Conservation (phyloP, 1,140 invertebrate genomes). For the Drosophila carrolli region DNA sequence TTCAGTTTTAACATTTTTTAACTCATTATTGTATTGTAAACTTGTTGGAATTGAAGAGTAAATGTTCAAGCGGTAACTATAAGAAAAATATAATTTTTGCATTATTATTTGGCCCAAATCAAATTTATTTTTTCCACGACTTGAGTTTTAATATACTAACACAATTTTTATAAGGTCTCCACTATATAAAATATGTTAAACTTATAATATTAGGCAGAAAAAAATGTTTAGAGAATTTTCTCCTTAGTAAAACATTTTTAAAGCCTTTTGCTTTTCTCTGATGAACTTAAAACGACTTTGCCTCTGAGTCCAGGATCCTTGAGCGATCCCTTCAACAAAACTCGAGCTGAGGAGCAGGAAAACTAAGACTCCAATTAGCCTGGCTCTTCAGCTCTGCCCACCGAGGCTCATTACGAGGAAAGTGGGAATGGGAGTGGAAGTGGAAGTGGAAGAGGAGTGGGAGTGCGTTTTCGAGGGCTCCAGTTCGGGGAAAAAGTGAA, state of each 20-base stretch:
- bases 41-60: too few species aligned
- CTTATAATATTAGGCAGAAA: too few species aligned
- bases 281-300: background rate
- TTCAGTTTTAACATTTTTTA: too few species aligned
- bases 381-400: slow-evolving; percentile 35
- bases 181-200: too few species aligned
- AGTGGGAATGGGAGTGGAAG: background rate
- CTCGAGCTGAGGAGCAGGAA: background rate
- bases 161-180: too few species aligned
- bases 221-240: background rate
- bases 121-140: too few species aligned
- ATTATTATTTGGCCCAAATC: too few species aligned
- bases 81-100: too few species aligned
- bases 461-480: background rate
- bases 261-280: background rate
- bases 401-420: slow-evolving; percentile 17
- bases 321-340: slow-evolving; percentile 17
- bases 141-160: too few species aligned
- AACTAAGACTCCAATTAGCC: slow-evolving; percentile 47
- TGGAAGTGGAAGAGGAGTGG: background rate
- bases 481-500: slow-evolving; percentile 33
- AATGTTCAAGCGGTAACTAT: too few species aligned
- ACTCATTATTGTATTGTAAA: too few species aligned
- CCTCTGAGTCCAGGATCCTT: slow-evolving; percentile 7
- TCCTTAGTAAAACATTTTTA: background rate